Evolutionary conservation across 2,888 invertebrate species (phyloP).

Genomic region (Trypoxylon attenuatum): DNA sequence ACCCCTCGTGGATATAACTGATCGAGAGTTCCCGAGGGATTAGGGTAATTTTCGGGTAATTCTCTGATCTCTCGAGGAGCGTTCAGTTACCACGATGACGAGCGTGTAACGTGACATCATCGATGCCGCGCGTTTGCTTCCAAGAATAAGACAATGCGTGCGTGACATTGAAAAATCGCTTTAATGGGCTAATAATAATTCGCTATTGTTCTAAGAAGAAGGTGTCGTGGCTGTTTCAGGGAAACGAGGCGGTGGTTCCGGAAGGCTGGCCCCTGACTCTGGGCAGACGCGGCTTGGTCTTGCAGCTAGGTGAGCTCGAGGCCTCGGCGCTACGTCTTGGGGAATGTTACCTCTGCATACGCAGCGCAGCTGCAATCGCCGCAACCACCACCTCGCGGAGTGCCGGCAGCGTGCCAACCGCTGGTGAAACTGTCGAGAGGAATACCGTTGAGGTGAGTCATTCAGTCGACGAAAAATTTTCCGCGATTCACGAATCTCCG

Average conservation of each 20-base stretch:
- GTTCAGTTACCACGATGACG: no score
- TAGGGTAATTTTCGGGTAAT: no score
- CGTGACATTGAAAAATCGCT: no score
- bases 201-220: no score
- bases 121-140: no score
- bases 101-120: no score
- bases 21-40: no score
- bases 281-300: conserved; percentile 78
- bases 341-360: conserved; percentile 82
- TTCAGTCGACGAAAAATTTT: conserved; percentile 12
- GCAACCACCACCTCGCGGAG: conserved; percentile 53
- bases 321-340: conserved; percentile 78
- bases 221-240: conserved; percentile 73
- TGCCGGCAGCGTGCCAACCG: conserved; percentile 56
- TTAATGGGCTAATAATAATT: no score
- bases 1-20: no score
- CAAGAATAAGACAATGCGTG: no score
- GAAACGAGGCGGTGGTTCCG: conserved; percentile 76
- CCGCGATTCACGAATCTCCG: neutral
- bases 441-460: conserved; percentile 71
- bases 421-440: conserved; percentile 60
- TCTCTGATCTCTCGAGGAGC: no score
- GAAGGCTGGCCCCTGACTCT: conserved; percentile 82
- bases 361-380: conserved; percentile 62
- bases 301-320: conserved; percentile 80